Evolutionary conservation across 2,888 invertebrate species (phyloP), one percentile per base, ranked within the genome.

Genomic region (Hyalella azteca): DNA sequence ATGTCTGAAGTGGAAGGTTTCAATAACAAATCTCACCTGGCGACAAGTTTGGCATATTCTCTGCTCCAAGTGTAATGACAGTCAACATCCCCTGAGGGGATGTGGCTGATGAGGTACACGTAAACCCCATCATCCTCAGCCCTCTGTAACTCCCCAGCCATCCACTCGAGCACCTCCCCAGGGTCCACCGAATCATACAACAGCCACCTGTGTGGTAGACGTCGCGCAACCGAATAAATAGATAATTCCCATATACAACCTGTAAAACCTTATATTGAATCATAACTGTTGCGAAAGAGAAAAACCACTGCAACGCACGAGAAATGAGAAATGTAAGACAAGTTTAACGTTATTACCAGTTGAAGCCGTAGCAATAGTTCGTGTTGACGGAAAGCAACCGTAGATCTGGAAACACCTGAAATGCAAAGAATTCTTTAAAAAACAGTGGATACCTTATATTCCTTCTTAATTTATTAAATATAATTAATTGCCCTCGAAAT

Each of bases 101-200:
- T 89, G 85, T 90, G 90, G 7, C 90, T 90, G 39, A 90, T 87
- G 45, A 90, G 88, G 84, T 90, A 90, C 13, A 90, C 90, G 78
- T 89, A 87, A 81, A 88, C 88, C 0, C 87, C 87, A n/a, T 85
- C 86, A 41, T 85, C 84, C 85, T 90, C 90, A 0, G 90, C 88
- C 29, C 87, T 85, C 83, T 88, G 88, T 26, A 91, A 86, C 80
- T 89, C 88, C 1, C 86, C 80, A 1, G 89, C 87, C 39, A 91
- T 86, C 90, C 90, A 91, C 48, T 87, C 85, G 80, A 91, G 87
- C 84, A 89, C 88, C n/a, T 87, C 88, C 49, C 88, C 89, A 0
- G 90, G 90, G 86, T 91, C 91, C 2, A 79, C 80, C 15, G 80
- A 85, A 19, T 86, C 82, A 79, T 86, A 86, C n/a, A 86, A 76